A percentile compares a stretch with the other conserved stretches of the same genome.
These are phyloP conservation scores for Chrysodeixis includens DNA, from an alignment of 2,888 invertebrate genomes.

Conservation along the genomic window DNA sequence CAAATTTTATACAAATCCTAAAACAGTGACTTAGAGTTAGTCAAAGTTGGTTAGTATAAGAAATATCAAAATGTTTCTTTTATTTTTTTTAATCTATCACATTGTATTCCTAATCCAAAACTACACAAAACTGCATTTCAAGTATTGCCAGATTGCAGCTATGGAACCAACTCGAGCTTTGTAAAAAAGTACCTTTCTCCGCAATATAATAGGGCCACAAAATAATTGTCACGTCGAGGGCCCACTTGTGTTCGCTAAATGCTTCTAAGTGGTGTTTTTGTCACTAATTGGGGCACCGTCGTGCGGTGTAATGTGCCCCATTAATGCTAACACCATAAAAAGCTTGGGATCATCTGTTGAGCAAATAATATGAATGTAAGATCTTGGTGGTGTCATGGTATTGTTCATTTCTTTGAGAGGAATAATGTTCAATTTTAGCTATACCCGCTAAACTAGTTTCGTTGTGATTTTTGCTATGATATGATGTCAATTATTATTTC, in stretches of 20 bases:
- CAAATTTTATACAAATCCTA: too few species aligned
- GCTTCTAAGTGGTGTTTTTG: slow-evolving; percentile 59
- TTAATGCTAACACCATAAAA: slow-evolving; percentile 57
- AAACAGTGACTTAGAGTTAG: too few species aligned
- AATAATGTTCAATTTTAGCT: background rate
- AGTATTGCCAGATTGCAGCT: slow-evolving; percentile 8
- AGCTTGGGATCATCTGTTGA: slow-evolving; percentile 55
- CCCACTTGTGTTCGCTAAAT: slow-evolving; percentile 61
- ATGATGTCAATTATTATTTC: too few species aligned
- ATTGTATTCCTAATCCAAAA: too few species aligned
- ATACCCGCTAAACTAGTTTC: too few species aligned
- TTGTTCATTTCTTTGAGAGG: slow-evolving; percentile 5
- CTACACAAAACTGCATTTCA: background rate
- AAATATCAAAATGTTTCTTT: too few species aligned
- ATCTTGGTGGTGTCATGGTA: slow-evolving; percentile 23
- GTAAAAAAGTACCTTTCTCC: slow-evolving; percentile 10
- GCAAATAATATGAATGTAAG: slow-evolving; percentile 26
- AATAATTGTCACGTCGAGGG: slow-evolving; percentile 41
- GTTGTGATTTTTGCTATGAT: too few species aligned
- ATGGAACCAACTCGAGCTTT: background rate
- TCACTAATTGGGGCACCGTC: slow-evolving; percentile 53
- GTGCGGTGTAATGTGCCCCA: slow-evolving; percentile 48
- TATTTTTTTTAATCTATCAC: too few species aligned
- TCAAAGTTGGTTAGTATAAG: too few species aligned
- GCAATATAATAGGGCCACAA: slow-evolving; percentile 28